Percentiles rank a stretch among this genome's conserved stretches.
Conservation (phyloP, 2,797 vertebrate species). For the Labeo calbasu region DNA sequence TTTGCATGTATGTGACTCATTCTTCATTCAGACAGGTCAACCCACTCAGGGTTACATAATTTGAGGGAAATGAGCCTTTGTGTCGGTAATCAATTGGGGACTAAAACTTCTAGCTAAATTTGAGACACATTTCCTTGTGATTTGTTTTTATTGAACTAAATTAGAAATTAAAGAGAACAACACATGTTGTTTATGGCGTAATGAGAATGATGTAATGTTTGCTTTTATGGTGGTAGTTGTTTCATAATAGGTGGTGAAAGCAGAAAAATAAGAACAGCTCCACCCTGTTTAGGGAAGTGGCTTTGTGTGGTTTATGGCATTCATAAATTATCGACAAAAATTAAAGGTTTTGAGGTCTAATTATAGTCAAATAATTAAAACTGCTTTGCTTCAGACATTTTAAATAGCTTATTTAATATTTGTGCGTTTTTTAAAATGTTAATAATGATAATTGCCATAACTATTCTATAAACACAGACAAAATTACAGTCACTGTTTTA, state of each 20-base stretch:
- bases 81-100: constrained; percentile 56
- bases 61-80: constrained; percentile 57
- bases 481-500: background rate
- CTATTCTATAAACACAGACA: background rate
- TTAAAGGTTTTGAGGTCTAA: background rate
- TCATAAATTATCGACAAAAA: background rate
- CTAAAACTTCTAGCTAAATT: constrained; percentile 37
- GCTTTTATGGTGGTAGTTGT: background rate
- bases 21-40: background rate
- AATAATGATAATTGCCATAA: background rate
- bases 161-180: constrained; percentile 65
- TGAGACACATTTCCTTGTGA: constrained; percentile 62
- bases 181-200: constrained; percentile 51
- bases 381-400: background rate
- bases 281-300: background rate
- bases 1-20: background rate
- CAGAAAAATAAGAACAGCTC: constrained; percentile 17
- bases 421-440: background rate
- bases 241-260: background rate
- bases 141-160: constrained; percentile 48
- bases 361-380: background rate
- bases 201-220: background rate
- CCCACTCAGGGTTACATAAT: constrained; percentile 3
- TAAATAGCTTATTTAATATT: background rate
- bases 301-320: constrained; percentile 5